Percentiles rank a stretch among this genome's conserved stretches.
Evolutionary conservation across 2,888 invertebrate species (phyloP).

Genomic region (Ametastegia equiseti): DNA sequence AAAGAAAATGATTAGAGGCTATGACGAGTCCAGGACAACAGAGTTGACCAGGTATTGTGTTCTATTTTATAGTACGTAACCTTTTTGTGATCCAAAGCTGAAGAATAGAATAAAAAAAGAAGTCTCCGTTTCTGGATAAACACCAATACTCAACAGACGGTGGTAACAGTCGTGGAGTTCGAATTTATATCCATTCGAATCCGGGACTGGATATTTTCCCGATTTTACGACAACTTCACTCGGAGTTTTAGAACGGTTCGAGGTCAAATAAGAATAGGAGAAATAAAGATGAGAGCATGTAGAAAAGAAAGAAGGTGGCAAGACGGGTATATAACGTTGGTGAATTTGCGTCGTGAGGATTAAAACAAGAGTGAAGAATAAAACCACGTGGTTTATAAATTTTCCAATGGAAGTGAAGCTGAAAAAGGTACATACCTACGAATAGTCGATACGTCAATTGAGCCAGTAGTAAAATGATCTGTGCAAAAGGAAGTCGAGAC

Average conservation of each 20-base stretch:
- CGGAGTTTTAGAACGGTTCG: background rate
- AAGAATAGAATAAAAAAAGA: background rate
- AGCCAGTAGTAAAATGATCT: constrained; percentile 29
- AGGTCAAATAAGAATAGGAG: background rate
- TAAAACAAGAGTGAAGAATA: constrained; percentile 31
- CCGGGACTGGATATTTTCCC: background rate
- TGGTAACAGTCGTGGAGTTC: background rate
- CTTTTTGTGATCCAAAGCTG: no score
- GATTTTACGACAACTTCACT: constrained; percentile 3
- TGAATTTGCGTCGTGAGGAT: constrained; percentile 27
- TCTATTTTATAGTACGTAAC: no score
- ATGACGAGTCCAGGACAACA: no score
- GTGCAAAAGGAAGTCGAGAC: background rate
- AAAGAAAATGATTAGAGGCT: no score
- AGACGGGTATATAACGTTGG: background rate
- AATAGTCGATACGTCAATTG: background rate
- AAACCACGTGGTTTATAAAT: constrained; percentile 28
- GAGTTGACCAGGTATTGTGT: no score
- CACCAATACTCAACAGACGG: background rate
- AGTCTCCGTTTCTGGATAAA: background rate
- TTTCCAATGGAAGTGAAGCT: background rate
- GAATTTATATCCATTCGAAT: constrained; percentile 1
- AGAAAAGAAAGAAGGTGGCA: background rate
- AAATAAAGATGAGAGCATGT: background rate
- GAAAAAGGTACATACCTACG: background rate